Evolutionary conservation across 2,797 vertebrate genomes (phyloP), one percentile per base, ranked within the genome.

Genomic region (Pseudochirops corinnae): DNA sequence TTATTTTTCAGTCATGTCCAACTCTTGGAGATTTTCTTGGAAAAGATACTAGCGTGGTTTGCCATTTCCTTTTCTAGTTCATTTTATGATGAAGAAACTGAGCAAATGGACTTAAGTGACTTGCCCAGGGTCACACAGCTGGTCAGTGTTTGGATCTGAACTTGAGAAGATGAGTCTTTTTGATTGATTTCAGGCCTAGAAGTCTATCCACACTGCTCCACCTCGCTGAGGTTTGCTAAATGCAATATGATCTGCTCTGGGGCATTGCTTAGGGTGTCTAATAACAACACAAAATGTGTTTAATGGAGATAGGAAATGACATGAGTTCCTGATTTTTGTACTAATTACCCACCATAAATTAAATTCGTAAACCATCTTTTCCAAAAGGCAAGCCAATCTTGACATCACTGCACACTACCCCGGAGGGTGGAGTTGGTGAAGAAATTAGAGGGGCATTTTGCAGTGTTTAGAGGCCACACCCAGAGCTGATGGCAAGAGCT

Each of bases 401-500:
- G 0, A 92, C 52, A 55, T 33, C 82, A 58, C 33, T 12, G n/a
- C 55, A 60, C 52, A 24, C 53, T 46, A 29, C 39, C 56, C n/a
- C 46, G 39, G 18, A 62, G 95, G 56, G 53, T 55, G n/a, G 57
- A 62, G 28, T 93, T 94, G 82, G 57, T 28, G n/a, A 95, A 87
- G 56, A 92, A 92, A 87, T 87, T 87, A 87, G 74, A 93, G 60
- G 93, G 94, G 91, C 82, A n/a, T 5, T 16, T 9, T 74, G 21
- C 21, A 50, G 29, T 93, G 67, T 92, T 55, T 3, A 1, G 46
- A 95, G 33, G n/a, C 90, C 92, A 94, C 33, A 24, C 74, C 74
- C 14, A 92, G 92, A 94, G 39, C 46, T 39, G 50, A 92, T 18
- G 53, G 74, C n/a, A 74, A 96, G 95, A 74, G 56, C 87, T 92